Evolutionary conservation across 2,797 vertebrate species (phyloP).

Genomic region (Sphenodon punctatus): DNA sequence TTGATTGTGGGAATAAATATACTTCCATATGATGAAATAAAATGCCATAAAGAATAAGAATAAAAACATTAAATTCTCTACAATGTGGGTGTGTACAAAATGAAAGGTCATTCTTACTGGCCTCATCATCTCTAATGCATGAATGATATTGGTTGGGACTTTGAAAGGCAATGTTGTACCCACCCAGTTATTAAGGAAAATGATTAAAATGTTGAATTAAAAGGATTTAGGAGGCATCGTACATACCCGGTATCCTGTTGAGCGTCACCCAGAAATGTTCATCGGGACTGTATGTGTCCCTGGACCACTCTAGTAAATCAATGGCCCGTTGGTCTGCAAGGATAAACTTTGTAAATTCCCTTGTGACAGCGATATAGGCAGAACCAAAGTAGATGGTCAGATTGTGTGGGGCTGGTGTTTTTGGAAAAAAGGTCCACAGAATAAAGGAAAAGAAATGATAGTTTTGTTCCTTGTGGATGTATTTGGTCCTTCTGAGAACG

Average conservation of each 20-base stretch:
- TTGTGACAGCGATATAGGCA: slow-evolving; percentile 32
- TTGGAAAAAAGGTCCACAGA: not conserved
- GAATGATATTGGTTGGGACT: no score
- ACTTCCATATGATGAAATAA: no score
- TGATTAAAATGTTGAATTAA: no score
- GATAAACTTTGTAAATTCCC: slow-evolving; percentile 52
- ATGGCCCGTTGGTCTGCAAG: slow-evolving; percentile 47
- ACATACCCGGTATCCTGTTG: slow-evolving; percentile 71
- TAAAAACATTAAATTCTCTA: no score
- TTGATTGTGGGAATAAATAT: no score
- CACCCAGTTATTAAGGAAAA: no score
- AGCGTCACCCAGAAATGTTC: slow-evolving; percentile 75
- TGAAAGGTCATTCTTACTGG: no score
- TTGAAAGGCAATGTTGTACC: no score
- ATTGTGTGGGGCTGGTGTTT: slow-evolving; percentile 37
- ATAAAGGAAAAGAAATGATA: slow-evolving; percentile 19
- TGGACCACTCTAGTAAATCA: slow-evolving; percentile 62
- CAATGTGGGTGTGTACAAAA: no score
- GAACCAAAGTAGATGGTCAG: slow-evolving; percentile 69
- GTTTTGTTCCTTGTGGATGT: slow-evolving; percentile 42
- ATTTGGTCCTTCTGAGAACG: slow-evolving; percentile 32
- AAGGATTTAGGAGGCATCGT: not conserved
- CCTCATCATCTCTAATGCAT: no score
- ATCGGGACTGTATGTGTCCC: slow-evolving; percentile 70
- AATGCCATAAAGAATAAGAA: no score